Conservation (phyloP, 2,113 vertebrate species). For the Mastomys coucha region DNA sequence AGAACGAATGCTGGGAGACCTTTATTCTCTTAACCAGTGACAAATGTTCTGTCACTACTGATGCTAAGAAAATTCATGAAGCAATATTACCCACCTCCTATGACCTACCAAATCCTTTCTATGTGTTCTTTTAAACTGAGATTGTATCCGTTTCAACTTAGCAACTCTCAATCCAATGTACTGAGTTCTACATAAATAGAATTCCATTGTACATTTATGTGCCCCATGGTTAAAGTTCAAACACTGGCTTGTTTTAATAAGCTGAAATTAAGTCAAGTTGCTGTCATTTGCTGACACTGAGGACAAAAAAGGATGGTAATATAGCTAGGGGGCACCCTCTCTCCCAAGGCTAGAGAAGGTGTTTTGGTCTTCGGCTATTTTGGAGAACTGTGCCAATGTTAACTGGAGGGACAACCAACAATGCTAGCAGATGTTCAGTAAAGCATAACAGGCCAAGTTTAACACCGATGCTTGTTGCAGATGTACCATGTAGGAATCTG, state of each 20-base stretch:
- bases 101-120: constrained; percentile 4
- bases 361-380: constrained; percentile 43
- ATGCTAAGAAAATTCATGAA: too few species aligned
- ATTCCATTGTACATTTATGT: constrained; percentile 71
- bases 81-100: not conserved
- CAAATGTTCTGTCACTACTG: too few species aligned
- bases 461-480: not conserved
- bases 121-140: constrained; percentile 50
- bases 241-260: constrained; percentile 70
- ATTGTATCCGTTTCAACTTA: constrained; percentile 49
- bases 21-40: not conserved
- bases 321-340: not conserved
- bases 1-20: not conserved
- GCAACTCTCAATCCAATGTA: constrained; percentile 65
- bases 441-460: not conserved
- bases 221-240: constrained; percentile 59
- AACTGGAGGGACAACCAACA: not conserved
- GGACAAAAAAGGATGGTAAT: not conserved
- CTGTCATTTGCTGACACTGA: constrained; percentile 49
- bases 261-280: constrained; percentile 43
- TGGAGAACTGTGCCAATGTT: constrained; percentile 18
- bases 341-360: not conserved
- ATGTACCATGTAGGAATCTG: not conserved
- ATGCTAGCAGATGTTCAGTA: not conserved
- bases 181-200: constrained; percentile 66